phyloP scores from a whole-genome alignment of 35 echinoderm and acorn worm genomes.

The Patiria miniata region DNA sequence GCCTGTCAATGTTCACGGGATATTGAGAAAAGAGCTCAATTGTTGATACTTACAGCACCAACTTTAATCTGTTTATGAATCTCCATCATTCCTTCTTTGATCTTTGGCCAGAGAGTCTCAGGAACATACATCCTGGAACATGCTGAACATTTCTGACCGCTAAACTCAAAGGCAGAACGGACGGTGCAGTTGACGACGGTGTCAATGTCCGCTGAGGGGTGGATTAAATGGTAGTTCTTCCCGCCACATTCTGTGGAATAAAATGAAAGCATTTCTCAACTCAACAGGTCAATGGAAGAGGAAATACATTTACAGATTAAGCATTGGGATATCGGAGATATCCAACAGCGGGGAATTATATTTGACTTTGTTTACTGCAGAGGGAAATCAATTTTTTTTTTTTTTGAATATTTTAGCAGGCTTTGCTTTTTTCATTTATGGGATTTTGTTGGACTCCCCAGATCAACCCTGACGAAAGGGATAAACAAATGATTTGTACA shows the following conservation, averaged over 20 bases:
- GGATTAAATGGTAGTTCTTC: constrained; percentile 91
- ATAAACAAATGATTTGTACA: too few species aligned
- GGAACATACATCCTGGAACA: constrained; percentile 88
- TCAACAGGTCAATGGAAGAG: too few species aligned
- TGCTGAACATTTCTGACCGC: constrained; percentile 96
- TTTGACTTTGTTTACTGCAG: too few species aligned
- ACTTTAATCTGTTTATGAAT: constrained; percentile 87
- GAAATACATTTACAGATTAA: too few species aligned
- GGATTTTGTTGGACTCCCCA: too few species aligned
- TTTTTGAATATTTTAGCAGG: too few species aligned
- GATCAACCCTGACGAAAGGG: too few species aligned
- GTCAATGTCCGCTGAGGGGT: constrained; percentile 68
- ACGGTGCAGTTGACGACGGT: constrained; percentile 74
- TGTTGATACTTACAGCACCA: constrained; percentile 59
- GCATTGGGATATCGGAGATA: too few species aligned
- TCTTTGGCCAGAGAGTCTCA: constrained; percentile 71
- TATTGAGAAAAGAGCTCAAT: not conserved
- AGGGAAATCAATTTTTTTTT: too few species aligned
- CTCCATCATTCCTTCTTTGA: constrained; percentile 84
- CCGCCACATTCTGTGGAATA: constrained; percentile 83
- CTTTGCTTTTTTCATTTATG: too few species aligned
- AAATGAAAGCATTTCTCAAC: not conserved
- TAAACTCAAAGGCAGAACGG: constrained; percentile 82
- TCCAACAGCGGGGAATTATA: too few species aligned
- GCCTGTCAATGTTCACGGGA: too few species aligned